Base-by-base conservation (phyloP, 1,140 invertebrate species). In the Apis florea region DNA sequence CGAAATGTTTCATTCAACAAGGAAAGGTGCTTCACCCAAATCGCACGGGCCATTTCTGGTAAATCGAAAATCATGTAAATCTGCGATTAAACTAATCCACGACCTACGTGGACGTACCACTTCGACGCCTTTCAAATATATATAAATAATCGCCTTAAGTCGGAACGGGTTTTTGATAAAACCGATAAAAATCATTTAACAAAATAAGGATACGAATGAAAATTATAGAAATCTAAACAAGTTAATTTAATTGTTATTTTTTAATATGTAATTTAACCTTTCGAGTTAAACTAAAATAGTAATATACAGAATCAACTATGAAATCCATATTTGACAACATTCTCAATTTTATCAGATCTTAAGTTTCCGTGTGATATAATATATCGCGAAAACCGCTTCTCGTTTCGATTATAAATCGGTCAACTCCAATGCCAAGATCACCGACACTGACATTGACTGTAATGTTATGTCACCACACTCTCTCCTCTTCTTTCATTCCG, bases 1-100 rank as follows among this genome's bases (percentile, higher is more conserved):
- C 24, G 53, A 88, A 85, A 79, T 83, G 73, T 86, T 85, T 86
- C 81, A 86, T 90, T 89, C 83, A 86, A 89, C 85, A 64, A 59
- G 40, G 51, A 58, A 70, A 83, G 76, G 58, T 59, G 51, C 59
- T 86, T 68, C 64, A 51, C 69, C 54, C 61, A 61, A 82, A 74
- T 64, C 21, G 31, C 79, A 54, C 53, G 40, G 77, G 53, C 58
- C 56, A 71, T 74, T 70, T n/a, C 54, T 17, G 49, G 1, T 0
- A 53, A 76, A 70, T 53, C 54, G n/a, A 84, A 21, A 10, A 24
- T 13, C 63, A 2, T 10, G 19, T 49, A 56, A n/a, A 59, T 47
- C 13, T 13, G 19, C 9, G 2, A 19, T 2, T 3, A n/a, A n/a
- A 49, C 24, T 24, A 24, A 74, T 64, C 24, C 59, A 5, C 59